Percentiles rank a stretch among this genome's conserved stretches.
phyloP scores from a whole-genome alignment of 2,113 vertebrate genomes.

The Grus americana region DNA sequence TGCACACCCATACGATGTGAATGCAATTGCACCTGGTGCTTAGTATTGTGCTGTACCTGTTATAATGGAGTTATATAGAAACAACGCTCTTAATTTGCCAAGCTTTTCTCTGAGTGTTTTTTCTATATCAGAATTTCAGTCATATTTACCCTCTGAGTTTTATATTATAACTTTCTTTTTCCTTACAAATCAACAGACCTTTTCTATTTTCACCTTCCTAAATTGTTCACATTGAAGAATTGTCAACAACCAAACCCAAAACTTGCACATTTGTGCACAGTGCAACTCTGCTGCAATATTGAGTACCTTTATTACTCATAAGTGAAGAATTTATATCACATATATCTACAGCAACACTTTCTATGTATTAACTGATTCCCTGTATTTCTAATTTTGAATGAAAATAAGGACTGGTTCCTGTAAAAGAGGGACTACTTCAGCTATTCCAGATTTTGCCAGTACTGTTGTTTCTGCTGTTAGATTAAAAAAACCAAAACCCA shows the following conservation, averaged over 20 bases:
- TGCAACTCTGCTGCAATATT: neutral
- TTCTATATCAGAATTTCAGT: neutral
- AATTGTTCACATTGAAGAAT: neutral
- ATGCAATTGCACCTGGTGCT: neutral
- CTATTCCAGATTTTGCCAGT: neutral
- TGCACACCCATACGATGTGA: rapidly evolving
- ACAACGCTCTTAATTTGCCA: neutral
- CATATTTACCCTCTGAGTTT: neutral
- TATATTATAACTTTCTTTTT: neutral
- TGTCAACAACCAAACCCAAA: neutral
- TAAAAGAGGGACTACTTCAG: too few species aligned
- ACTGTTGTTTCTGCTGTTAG: neutral
- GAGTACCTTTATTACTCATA: neutral
- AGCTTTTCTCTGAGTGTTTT: neutral
- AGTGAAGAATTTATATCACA: neutral
- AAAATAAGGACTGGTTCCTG: neutral
- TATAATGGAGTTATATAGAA: neutral
- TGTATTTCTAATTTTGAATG: neutral
- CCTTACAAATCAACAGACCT: neutral
- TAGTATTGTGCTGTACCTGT: neutral
- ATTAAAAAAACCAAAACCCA: neutral
- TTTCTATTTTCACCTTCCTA: neutral
- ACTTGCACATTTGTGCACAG: neutral
- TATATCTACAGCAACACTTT: neutral
- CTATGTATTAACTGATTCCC: neutral